Conservation (phyloP, 2,113 vertebrate genomes). For the Monarcha castaneiventris region DNA sequence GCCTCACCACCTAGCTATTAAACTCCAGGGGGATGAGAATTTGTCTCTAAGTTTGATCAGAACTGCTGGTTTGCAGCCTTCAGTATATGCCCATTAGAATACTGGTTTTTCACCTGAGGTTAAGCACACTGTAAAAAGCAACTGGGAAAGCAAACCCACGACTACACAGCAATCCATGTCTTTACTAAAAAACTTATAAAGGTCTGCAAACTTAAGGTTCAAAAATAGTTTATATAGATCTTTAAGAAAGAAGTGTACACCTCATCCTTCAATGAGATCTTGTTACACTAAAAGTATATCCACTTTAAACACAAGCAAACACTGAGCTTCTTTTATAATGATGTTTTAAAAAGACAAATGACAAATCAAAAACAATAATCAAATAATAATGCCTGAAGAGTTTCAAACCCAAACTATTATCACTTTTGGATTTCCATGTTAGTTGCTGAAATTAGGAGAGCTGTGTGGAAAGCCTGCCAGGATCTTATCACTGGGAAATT, state of each 20-base stretch:
- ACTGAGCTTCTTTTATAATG: neutral
- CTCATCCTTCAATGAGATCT: neutral
- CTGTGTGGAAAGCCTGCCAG: slow-evolving; percentile 1
- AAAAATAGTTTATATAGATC: neutral
- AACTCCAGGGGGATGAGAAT: neutral
- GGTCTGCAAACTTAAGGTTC: neutral
- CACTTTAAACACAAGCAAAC: neutral
- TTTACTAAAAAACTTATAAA: neutral
- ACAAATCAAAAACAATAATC: neutral
- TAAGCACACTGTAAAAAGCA: neutral
- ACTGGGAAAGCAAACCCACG: neutral
- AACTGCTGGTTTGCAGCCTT: neutral
- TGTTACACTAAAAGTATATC: neutral
- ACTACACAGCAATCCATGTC: neutral
- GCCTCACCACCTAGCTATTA: neutral
- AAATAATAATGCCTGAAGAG: neutral
- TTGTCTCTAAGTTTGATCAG: neutral
- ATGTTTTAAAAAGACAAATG: neutral
- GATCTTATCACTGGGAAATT: slow-evolving; percentile 28
- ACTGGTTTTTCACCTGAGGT: neutral
- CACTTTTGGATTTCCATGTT: neutral
- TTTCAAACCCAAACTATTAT: neutral
- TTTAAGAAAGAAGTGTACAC: neutral
- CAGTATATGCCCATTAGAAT: neutral
- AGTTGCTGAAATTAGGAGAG: slow-evolving; percentile 2